phyloP scores from a whole-genome alignment of 1,140 invertebrate species.

The Bemisia tabaci region DNA sequence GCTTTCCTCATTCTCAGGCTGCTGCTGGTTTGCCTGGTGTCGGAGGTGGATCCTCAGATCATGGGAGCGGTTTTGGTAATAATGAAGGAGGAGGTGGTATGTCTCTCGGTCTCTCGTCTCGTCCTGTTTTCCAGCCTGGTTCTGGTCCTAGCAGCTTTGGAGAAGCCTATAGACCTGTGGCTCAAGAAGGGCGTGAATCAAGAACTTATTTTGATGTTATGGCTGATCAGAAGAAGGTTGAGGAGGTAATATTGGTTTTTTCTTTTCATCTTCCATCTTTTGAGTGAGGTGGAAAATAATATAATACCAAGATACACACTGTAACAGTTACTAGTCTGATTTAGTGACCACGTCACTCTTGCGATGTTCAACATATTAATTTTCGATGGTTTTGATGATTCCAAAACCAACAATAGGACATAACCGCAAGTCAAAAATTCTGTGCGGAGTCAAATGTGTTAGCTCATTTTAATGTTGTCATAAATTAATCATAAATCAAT shows the following conservation, averaged over 20 bases:
- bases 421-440: too few relatives aligned
- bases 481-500: too few relatives aligned
- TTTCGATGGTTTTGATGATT: too few relatives aligned
- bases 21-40: not conserved
- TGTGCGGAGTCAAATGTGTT: too few relatives aligned
- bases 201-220: constrained; percentile 62
- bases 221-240: constrained; percentile 60
- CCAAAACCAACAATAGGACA: too few relatives aligned
- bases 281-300: not conserved
- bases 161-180: constrained; percentile 49
- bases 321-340: too few relatives aligned
- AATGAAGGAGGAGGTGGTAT: not conserved
- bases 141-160: constrained; percentile 57
- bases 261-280: not conserved
- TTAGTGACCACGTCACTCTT: too few relatives aligned
- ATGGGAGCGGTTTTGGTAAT: too few relatives aligned
- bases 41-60: not conserved
- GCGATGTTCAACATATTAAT: too few relatives aligned
- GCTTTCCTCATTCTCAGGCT: too few relatives aligned
- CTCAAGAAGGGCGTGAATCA: constrained; percentile 35
- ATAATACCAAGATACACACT: too few relatives aligned
- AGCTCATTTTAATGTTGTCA: too few relatives aligned
- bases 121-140: constrained; percentile 50
- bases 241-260: constrained; percentile 44
- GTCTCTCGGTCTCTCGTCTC: not conserved